A percentile compares a stretch with the other conserved stretches of the same genome.
phyloP scores from a whole-genome alignment of 2,888 invertebrate species.

The Polymixis flavicincta region DNA sequence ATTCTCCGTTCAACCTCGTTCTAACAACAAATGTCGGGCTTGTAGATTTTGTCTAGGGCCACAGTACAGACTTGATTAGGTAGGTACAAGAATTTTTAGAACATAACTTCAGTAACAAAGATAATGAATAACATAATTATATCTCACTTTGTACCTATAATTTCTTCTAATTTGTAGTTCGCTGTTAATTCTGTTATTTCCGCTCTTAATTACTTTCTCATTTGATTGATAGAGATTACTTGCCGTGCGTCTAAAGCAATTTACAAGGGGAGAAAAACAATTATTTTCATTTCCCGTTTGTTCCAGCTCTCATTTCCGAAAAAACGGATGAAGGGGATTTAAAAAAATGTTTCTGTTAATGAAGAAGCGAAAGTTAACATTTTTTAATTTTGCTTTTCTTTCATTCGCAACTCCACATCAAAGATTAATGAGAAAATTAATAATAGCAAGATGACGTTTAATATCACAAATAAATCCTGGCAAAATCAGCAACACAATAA shows the following conservation, averaged over 20 bases:
- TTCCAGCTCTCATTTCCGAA: conserved; percentile 61
- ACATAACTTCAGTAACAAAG: not conserved
- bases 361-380: conserved; percentile 39
- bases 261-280: conserved; percentile 58
- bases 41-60: not conserved
- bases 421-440: conserved; percentile 30
- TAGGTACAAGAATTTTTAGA: not conserved
- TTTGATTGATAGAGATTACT: conserved; percentile 58
- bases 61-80: not conserved
- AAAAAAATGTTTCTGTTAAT: conserved; percentile 46
- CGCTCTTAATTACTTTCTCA: conserved; percentile 52
- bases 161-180: conserved; percentile 34
- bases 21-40: not conserved
- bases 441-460: conserved; percentile 17
- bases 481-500: conserved; percentile 24
- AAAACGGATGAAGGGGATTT: conserved; percentile 32
- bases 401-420: not conserved
- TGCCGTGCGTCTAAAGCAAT: conserved; percentile 48
- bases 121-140: conserved; percentile 18
- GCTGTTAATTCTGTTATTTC: conserved; percentile 37
- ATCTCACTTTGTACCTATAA: not conserved
- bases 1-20: not conserved
- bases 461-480: conserved; percentile 43
- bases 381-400: conserved; percentile 34
- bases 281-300: conserved; percentile 57